Evolutionary conservation across 1,140 invertebrate genomes (phyloP).

Genomic region (Hyles euphorbiae): DNA sequence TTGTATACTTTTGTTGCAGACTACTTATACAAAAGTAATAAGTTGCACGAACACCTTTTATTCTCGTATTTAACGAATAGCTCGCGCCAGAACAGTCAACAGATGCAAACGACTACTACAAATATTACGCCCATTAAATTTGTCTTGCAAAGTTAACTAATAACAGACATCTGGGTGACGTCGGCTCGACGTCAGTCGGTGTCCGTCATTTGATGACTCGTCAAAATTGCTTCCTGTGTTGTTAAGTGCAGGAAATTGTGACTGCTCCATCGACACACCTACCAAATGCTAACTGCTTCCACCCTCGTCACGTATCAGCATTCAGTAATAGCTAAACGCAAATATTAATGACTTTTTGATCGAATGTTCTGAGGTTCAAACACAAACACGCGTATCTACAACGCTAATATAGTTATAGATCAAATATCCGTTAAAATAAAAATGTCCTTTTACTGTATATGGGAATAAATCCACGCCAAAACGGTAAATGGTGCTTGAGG

Average conservation of each 20-base stretch:
- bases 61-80: slow-evolving; percentile 7
- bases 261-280: slow-evolving; percentile 66
- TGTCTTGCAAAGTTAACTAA: slow-evolving; percentile 19
- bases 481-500: slow-evolving; percentile 51
- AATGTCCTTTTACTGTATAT: slow-evolving; percentile 32
- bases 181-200: slow-evolving; percentile 44
- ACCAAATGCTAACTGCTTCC: slow-evolving; percentile 50
- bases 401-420: slow-evolving; percentile 3
- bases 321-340: no score
- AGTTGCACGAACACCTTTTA: slow-evolving; percentile 30
- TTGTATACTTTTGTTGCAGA: slow-evolving; percentile 53
- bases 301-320: slow-evolving; percentile 7
- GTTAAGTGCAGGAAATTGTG: slow-evolving; percentile 75
- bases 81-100: no score
- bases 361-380: not conserved
- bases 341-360: no score
- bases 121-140: not conserved
- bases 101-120: slow-evolving; percentile 1
- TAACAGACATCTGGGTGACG: slow-evolving; percentile 40
- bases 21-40: slow-evolving; percentile 42
- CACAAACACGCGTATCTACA: not conserved
- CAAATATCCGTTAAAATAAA: slow-evolving; percentile 15
- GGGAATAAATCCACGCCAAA: slow-evolving; percentile 49
- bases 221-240: slow-evolving; percentile 73
- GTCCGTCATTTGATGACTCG: slow-evolving; percentile 70